A percentile compares a stretch with the other conserved stretches of the same genome.
These are phyloP conservation scores for Mycalesis mineus DNA, from an alignment of 2,888 invertebrate genomes.

Conservation along the genomic window DNA sequence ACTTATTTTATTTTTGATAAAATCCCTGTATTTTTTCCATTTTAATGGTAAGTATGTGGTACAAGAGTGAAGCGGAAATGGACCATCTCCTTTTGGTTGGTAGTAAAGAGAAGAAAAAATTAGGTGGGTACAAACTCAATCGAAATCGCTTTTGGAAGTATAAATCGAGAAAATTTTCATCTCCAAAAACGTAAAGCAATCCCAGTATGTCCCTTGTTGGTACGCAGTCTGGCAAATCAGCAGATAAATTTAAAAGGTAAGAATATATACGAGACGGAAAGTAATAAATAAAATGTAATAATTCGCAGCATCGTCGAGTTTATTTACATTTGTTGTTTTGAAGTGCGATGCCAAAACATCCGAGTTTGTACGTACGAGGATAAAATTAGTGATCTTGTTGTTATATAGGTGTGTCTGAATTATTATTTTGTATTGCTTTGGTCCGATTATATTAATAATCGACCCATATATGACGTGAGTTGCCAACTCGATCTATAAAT, in stretches of 20 bases:
- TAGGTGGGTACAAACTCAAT: too few relatives aligned
- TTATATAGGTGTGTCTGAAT: background rate
- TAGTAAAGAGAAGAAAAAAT: too few relatives aligned
- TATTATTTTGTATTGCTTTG: slow-evolving; percentile 1
- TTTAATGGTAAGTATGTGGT: too few relatives aligned
- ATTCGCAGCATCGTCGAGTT: slow-evolving; percentile 7
- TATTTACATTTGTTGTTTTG: slow-evolving; percentile 13
- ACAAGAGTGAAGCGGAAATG: too few relatives aligned
- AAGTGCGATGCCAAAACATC: slow-evolving; percentile 18
- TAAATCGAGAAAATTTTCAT: too few relatives aligned
- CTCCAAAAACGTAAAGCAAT: too few relatives aligned
- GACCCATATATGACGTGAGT: background rate
- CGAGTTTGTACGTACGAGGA: background rate
- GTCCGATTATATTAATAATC: background rate
- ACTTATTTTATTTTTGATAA: too few relatives aligned
- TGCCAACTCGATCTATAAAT: background rate
- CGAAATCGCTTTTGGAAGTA: too few relatives aligned
- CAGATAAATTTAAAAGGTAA: background rate
- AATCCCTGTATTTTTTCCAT: too few relatives aligned
- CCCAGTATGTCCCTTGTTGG: too few relatives aligned
- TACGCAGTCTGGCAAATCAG: background rate
- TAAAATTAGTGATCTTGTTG: background rate
- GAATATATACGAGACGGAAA: slow-evolving; percentile 3
- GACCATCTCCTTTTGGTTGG: too few relatives aligned
- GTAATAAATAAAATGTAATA: slow-evolving; percentile 11